These are phyloP conservation scores for Drosophila paracracens DNA, from an alignment of 2,888 invertebrate species.

Conservation along the genomic window DNA sequence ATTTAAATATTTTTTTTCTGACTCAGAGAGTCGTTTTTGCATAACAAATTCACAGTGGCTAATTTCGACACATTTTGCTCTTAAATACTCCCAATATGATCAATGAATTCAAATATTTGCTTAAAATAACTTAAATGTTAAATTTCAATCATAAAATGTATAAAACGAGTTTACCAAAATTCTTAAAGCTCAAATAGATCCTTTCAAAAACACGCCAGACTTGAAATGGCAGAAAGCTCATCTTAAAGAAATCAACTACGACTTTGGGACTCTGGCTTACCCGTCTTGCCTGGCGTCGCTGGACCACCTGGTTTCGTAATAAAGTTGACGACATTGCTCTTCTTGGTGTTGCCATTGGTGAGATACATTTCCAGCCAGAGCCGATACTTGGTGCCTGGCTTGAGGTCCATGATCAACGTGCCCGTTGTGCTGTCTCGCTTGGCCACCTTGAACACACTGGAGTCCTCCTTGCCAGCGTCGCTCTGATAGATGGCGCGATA, in stretches of 20 bases:
- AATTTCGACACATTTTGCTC: neutral
- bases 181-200: constrained; percentile 72
- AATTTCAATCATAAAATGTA: neutral
- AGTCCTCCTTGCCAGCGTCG: constrained; percentile 90
- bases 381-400: constrained; percentile 92
- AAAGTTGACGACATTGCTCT: constrained; percentile 95
- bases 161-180: constrained; percentile 70
- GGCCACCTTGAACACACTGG: constrained; percentile 90
- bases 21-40: neutral
- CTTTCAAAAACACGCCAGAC: constrained; percentile 75
- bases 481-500: constrained; percentile 93
- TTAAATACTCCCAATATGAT: neutral
- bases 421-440: constrained; percentile 90
- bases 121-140: neutral
- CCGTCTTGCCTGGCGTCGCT: constrained; percentile 85
- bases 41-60: neutral
- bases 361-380: constrained; percentile 95
- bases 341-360: constrained; percentile 95
- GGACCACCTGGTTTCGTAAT: constrained; percentile 91
- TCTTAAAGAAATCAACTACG: neutral
- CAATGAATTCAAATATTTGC: neutral
- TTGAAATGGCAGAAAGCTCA: constrained; percentile 48
- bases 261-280: constrained; percentile 60
- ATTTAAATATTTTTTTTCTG: neutral
- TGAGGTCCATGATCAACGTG: constrained; percentile 89